Evolutionary conservation across 2,113 vertebrate genomes (phyloP), one percentile per base, ranked within the genome.

Genomic region (Campylomormyrus numenius): DNA sequence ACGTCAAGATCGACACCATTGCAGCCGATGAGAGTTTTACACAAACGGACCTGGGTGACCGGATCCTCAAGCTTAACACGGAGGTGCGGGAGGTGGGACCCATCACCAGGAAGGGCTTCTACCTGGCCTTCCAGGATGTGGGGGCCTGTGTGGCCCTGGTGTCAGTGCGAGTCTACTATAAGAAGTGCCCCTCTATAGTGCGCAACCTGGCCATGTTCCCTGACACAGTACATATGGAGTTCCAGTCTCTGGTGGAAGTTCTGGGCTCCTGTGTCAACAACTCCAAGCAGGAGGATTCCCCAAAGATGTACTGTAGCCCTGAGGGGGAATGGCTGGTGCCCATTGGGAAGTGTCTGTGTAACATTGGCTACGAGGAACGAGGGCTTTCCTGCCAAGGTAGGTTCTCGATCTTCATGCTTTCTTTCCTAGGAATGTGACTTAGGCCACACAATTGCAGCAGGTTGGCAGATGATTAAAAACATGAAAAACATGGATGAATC

Each of bases 291-390:
- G 98, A 99, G 92, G 98, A 99, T 83, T 96, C 97, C 17, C 98
- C 98, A 74, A 97, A 97, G 95, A 99, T 99, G 98, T 99, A 98
- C 95, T 99, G 98, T 95, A 99, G 98, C 93, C 99, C 98, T 0
- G 98, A 99, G 90, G 98, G 98, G 0, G 98, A 99, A 94, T 99
- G 98, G 98, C 97, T 99, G 0, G 98, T 99, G 88, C 98, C 98
- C 87, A 99, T 99, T 77, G 98, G 98, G 92, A 99, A 98, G 95
- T 99, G 98, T 91, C 95, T 98, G 39, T 99, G 98, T 93, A 97
- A 98, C 91, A 95, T 97, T 6, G 98, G 98, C 58, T 98, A 96
- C 24, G 98, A 99, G 90, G 98, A 99, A 92, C 95, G 95, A 94
- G 97, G 97, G 92, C 97, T 94, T 92, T 94, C 95, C 88, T 99